Base-by-base conservation (phyloP, 2,797 vertebrate genomes). In the Helostoma temminkii region DNA sequence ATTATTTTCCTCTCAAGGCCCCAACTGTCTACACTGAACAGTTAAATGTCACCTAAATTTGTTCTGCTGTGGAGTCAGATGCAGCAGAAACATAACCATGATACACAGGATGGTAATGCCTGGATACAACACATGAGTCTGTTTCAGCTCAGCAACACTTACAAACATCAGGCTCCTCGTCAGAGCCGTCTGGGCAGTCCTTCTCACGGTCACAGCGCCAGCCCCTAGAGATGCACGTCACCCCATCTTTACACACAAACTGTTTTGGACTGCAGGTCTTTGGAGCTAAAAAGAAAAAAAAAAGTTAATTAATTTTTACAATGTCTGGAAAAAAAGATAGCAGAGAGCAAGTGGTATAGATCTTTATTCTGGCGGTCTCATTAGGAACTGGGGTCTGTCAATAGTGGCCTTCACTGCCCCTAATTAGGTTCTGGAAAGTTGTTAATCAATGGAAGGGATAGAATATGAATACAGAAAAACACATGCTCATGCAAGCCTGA, bases 201-300 rank as follows among this genome's bases (percentile, higher is more conserved):
- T 97, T 97, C 89, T 99, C 98, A 3, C 97, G 96, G 11, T 99
- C 98, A 41, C 98, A 99, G 67, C 97, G 93, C 98, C 98, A 99
- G 77, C 98, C 98, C 86, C 98, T 98, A 2, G 97, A 98, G 89
- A 99, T 98, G 86, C 98, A 99, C 12, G 97, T 99, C 76, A 97
- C 94, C 85, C 97, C 95, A 74, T 99, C 98, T 88, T 95, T 97
- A 87, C 98, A 99, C 68, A 96, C 96, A 93, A 98, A 99, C 91
- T 99, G 97, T 93, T 97, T 99, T 4, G 97, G 95, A 92, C 95
- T 99, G 94, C 98, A 99, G 9, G 96, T 98, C 93, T 96, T 98
- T 41, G 95, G 94, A 80, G 93, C 98, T 99, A 80, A 69, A 90
- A 90, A 57, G 42, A 81, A 34, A 73, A 77, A 21, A 34, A 67